phyloP scores from a whole-genome alignment of 2,888 invertebrate genomes.

The Isoperla grammatica region DNA sequence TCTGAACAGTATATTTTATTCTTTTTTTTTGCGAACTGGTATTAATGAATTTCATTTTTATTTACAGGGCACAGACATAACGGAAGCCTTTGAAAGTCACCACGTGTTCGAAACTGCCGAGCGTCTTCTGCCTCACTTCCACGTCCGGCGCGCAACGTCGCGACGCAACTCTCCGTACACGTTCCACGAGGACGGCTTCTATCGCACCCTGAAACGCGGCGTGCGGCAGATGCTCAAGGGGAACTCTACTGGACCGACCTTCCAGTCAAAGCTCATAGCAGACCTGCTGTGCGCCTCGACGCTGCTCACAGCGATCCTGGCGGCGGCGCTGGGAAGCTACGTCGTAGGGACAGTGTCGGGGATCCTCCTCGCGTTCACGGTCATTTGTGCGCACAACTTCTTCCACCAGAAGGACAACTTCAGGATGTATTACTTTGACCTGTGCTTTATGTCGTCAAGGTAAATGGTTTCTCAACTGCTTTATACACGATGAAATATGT shows the following conservation, averaged over 20 bases:
- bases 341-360: constrained; percentile 49
- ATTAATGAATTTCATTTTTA: background rate
- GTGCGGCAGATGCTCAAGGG: constrained; percentile 15
- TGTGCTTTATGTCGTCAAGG: constrained; percentile 61
- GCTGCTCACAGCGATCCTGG: constrained; percentile 39
- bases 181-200: constrained; percentile 69
- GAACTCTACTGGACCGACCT: constrained; percentile 10
- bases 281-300: constrained; percentile 44
- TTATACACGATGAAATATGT: too few species aligned
- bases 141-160: constrained; percentile 53
- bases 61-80: constrained; percentile 66
- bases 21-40: too few species aligned
- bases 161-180: constrained; percentile 67
- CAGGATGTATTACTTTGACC: constrained; percentile 72
- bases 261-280: constrained; percentile 11
- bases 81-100: constrained; percentile 46
- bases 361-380: constrained; percentile 52
- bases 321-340: constrained; percentile 30
- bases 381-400: constrained; percentile 66
- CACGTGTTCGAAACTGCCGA: constrained; percentile 57
- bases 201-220: constrained; percentile 50
- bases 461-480: constrained; percentile 34
- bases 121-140: constrained; percentile 45
- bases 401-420: constrained; percentile 70
- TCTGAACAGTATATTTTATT: too few species aligned